Evolutionary conservation across 53 echinoderm and acorn worm genomes (phyloP).

Genomic region (Glandiceps talaboti): DNA sequence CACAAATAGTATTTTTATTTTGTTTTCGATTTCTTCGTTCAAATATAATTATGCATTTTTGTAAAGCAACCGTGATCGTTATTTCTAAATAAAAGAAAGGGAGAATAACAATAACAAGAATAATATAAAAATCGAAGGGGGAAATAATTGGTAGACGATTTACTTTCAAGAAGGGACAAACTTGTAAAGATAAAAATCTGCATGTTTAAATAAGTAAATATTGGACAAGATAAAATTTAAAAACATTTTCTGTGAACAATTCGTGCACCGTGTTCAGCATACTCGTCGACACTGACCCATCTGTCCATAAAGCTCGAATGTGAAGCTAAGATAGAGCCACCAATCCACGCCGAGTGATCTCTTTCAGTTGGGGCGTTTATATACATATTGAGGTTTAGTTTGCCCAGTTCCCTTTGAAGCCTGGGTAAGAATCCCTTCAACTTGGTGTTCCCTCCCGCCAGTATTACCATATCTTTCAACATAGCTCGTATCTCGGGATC

Average conservation of each 20-base stretch:
- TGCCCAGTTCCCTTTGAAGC: conserved; percentile 55
- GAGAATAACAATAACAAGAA: too few relatives aligned
- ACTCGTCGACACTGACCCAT: conserved; percentile 47
- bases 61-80: too few relatives aligned
- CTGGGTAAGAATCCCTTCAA: conserved; percentile 64
- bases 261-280: conserved; percentile 50
- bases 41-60: too few relatives aligned
- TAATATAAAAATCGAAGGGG: too few relatives aligned
- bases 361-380: conserved; percentile 61
- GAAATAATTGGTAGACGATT: too few relatives aligned
- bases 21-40: too few relatives aligned
- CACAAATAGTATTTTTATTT: too few relatives aligned
- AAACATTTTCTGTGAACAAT: conserved; percentile 38
- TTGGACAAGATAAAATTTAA: too few relatives aligned
- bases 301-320: conserved; percentile 45
- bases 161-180: too few relatives aligned
- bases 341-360: conserved; percentile 59
- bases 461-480: conserved; percentile 40
- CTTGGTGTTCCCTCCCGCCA: conserved; percentile 81
- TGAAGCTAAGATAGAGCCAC: conserved; percentile 67
- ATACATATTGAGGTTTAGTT: conserved; percentile 34
- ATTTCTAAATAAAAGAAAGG: too few relatives aligned
- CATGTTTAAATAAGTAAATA: too few relatives aligned
- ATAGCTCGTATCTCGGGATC: conserved; percentile 35
- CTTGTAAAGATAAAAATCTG: too few relatives aligned